Percentiles rank a stretch among this genome's conserved stretches.
Conservation (phyloP, 2,888 invertebrate species). For the Scaeva pyrastri region DNA sequence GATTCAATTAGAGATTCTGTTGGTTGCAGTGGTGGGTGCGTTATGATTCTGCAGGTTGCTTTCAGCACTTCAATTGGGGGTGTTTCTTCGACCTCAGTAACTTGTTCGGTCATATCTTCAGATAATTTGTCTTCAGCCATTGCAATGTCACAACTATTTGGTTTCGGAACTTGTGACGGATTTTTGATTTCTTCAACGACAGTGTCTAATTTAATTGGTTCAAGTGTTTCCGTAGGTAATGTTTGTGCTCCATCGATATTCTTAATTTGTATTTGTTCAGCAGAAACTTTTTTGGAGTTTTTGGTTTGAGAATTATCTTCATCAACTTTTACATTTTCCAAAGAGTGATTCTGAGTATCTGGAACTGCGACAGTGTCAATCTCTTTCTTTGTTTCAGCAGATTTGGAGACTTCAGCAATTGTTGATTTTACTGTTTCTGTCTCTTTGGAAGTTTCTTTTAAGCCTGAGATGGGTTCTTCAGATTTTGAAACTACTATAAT, state of each 20-base stretch:
- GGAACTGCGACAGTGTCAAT: neutral
- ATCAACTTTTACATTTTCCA: neutral
- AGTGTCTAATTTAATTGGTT: neutral
- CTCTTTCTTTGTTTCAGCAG: neutral
- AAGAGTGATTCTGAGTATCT: neutral
- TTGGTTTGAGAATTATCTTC: neutral
- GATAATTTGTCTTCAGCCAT: slow-evolving; percentile 36
- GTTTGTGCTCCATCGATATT: slow-evolving; percentile 4
- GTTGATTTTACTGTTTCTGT: neutral
- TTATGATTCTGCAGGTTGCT: slow-evolving; percentile 38
- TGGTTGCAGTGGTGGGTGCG: slow-evolving; percentile 43
- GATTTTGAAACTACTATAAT: too few species aligned
- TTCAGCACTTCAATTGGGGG: slow-evolving; percentile 11
- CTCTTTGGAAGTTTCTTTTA: too few species aligned
- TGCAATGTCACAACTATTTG: neutral
- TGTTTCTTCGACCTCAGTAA: slow-evolving; percentile 5
- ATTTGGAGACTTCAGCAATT: neutral
- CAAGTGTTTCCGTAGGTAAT: neutral
- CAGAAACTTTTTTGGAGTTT: neutral
- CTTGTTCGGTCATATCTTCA: slow-evolving; percentile 43
- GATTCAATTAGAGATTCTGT: slow-evolving; percentile 49
- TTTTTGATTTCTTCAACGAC: neutral
- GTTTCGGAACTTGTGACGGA: neutral
- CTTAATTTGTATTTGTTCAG: neutral
- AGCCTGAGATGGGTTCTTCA: too few species aligned